Evolutionary conservation across 2,113 vertebrate genomes (phyloP).

Genomic region (Pipa parva): DNA sequence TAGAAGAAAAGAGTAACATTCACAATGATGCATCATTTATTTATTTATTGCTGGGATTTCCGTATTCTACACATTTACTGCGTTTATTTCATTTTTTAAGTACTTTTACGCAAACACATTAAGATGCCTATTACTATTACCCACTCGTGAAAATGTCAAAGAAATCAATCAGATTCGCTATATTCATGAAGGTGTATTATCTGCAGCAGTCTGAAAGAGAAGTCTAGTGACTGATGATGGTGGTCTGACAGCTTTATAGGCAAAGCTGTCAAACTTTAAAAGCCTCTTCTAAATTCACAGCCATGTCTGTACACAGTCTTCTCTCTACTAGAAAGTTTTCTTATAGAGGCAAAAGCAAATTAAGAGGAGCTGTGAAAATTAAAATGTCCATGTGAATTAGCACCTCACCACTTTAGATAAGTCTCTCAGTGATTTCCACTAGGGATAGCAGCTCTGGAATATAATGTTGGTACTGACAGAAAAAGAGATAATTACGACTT

Average conservation of each 20-base stretch:
- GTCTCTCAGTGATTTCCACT: conserved; percentile 38
- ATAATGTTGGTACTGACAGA: conserved; percentile 35
- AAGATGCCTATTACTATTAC: conserved; percentile 27
- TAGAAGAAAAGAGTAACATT: no score
- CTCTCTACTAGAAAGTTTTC: conserved; percentile 41
- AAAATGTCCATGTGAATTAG: conserved; percentile 46
- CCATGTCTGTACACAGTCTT: conserved; percentile 33
- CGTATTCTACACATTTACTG: no score
- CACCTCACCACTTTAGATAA: conserved; percentile 36
- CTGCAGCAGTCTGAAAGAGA: conserved; percentile 22
- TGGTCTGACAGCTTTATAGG: conserved; percentile 48
- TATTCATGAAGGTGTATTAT: conserved; percentile 23
- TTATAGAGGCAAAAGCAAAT: conserved; percentile 44
- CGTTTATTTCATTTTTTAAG: no score
- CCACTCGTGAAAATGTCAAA: conserved; percentile 26
- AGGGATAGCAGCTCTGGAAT: conserved; percentile 28
- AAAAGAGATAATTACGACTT: conserved; percentile 39
- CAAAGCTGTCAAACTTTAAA: conserved; percentile 46
- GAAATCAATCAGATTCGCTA: conserved; percentile 25
- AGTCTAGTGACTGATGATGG: conserved; percentile 34
- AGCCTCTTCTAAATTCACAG: conserved; percentile 44
- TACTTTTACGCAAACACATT: conserved; percentile 3
- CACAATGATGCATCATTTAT: no score
- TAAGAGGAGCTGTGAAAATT: conserved; percentile 46
- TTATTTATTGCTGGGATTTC: no score